Percentiles rank a stretch among this genome's conserved stretches.
These are phyloP conservation scores for Athalia rosae DNA, from an alignment of 2,888 invertebrate genomes.

Conservation along the genomic window DNA sequence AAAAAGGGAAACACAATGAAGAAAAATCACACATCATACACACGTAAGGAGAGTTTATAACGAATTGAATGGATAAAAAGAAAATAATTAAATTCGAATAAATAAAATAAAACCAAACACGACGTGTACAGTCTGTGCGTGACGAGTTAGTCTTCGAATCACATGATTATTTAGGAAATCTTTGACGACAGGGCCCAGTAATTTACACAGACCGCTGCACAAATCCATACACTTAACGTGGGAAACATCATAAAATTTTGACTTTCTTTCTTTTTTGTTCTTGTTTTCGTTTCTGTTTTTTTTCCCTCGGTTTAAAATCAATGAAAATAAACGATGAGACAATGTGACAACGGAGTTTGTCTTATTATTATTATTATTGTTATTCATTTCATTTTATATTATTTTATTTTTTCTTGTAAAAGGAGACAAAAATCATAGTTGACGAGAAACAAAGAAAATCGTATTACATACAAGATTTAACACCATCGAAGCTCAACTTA, in stretches of 20 bases:
- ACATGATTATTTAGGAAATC: slow-evolving; percentile 33
- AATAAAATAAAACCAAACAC: slow-evolving; percentile 52
- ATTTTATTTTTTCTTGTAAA: too few relatives aligned
- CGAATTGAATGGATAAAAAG: slow-evolving; percentile 49
- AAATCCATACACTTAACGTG: slow-evolving; percentile 57
- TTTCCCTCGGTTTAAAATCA: slow-evolving; percentile 56
- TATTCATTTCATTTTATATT: too few relatives aligned
- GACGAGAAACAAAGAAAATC: too few relatives aligned
- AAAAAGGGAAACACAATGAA: neutral
- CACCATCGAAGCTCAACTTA: too few relatives aligned
- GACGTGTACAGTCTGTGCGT: slow-evolving; percentile 55
- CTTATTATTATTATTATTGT: slow-evolving; percentile 60
- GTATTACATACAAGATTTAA: too few relatives aligned
- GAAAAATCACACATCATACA: neutral
- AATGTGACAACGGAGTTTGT: slow-evolving; percentile 59
- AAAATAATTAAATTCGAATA: slow-evolving; percentile 53
- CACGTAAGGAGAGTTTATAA: slow-evolving; percentile 57
- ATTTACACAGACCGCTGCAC: slow-evolving; percentile 61
- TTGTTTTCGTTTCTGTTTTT: slow-evolving; percentile 51
- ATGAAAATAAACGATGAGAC: slow-evolving; percentile 56
- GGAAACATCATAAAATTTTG: slow-evolving; percentile 62
- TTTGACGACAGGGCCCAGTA: slow-evolving; percentile 58
- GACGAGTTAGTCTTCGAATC: slow-evolving; percentile 58
- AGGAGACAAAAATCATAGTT: too few relatives aligned
- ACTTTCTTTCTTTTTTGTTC: slow-evolving; percentile 14